phyloP scores from a whole-genome alignment of 2,113 vertebrate species.

The Spea multiplicata region DNA sequence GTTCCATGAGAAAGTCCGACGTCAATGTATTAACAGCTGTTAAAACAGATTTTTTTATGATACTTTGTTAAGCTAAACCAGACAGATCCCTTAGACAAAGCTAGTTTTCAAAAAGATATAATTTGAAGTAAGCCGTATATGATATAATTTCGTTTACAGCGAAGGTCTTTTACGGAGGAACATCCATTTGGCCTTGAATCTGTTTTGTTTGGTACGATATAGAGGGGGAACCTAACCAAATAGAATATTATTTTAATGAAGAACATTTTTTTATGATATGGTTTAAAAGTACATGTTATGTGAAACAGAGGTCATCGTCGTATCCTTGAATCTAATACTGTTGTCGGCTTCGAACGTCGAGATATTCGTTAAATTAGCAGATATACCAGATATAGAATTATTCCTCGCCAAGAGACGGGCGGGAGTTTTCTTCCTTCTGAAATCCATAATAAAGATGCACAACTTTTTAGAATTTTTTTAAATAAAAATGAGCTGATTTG shows the following conservation, averaged over 20 bases:
- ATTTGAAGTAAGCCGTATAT: not conserved
- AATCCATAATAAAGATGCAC: no score
- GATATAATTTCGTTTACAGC: not conserved
- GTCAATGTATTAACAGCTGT: constrained; percentile 3
- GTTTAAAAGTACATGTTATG: constrained; percentile 28
- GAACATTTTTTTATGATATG: constrained; percentile 31
- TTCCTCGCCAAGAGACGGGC: not conserved
- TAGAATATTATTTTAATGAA: constrained; percentile 44
- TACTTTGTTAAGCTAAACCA: constrained; percentile 17
- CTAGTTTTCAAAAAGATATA: not conserved
- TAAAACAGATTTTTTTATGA: constrained; percentile 8
- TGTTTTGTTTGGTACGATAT: constrained; percentile 26
- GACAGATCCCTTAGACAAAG: not conserved
- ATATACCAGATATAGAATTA: not conserved
- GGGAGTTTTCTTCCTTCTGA: no score
- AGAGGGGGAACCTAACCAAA: constrained; percentile 22
- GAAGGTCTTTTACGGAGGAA: constrained; percentile 1
- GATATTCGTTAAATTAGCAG: not conserved
- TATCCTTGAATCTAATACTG: constrained; percentile 1
- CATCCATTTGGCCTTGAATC: constrained; percentile 29
- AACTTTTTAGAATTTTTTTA: no score
- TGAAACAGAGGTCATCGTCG: constrained; percentile 6
- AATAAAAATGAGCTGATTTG: no score
- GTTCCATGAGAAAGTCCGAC: not conserved
- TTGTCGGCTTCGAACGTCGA: not conserved